These are phyloP conservation scores for Lobophora halterata DNA, from an alignment of 2,888 invertebrate genomes.

Conservation along the genomic window DNA sequence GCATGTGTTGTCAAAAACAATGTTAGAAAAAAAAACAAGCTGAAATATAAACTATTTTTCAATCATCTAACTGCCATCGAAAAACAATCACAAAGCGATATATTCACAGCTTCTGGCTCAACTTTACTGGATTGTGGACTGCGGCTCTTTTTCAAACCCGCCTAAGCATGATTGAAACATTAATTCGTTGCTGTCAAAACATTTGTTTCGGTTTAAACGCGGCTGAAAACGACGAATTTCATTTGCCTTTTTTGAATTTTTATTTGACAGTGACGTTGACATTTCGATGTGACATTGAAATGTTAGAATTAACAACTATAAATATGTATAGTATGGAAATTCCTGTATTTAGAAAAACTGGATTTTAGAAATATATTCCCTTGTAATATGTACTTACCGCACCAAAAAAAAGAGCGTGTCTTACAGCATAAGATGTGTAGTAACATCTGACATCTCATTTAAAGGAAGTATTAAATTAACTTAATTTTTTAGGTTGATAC, in stretches of 20 bases:
- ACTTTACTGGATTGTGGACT: constrained; percentile 28
- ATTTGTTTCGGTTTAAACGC: constrained; percentile 41
- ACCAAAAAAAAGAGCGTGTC: too few species aligned
- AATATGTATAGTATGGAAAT: too few species aligned
- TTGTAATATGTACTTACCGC: too few species aligned
- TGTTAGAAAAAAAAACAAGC: constrained; percentile 6
- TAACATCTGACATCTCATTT: too few species aligned
- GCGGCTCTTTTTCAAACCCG: constrained; percentile 36
- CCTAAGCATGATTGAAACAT: constrained; percentile 61
- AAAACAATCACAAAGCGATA: constrained; percentile 28
- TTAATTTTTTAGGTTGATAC: too few species aligned
- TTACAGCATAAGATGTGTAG: too few species aligned
- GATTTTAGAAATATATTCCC: too few species aligned
- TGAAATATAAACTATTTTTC: constrained; percentile 21
- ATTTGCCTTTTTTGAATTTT: constrained; percentile 4
- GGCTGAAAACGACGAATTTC: constrained; percentile 16
- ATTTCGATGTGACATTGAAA: constrained; percentile 8
- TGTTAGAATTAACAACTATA: too few species aligned
- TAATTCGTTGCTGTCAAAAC: constrained; percentile 57
- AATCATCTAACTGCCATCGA: constrained; percentile 21
- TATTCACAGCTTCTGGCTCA: constrained; percentile 19
- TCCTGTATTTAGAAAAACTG: too few species aligned
- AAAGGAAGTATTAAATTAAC: too few species aligned
- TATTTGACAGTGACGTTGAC: constrained; percentile 19
- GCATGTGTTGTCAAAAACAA: constrained; percentile 3